Percentiles rank a stretch among this genome's conserved stretches.
Conservation (phyloP, 2,797 vertebrate species). For the Crocodylus rhombifer region DNA sequence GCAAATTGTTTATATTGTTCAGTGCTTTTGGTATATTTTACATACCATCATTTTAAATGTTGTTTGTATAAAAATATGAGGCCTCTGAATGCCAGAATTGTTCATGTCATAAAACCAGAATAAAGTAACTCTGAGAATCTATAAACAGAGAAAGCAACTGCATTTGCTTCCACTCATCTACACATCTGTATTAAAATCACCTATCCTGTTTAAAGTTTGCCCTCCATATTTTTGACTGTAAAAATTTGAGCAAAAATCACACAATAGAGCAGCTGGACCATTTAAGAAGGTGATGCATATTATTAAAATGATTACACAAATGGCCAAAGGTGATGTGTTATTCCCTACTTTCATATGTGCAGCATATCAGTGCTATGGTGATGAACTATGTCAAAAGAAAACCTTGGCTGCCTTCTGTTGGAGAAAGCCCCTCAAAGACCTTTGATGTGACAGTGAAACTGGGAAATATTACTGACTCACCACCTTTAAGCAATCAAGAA, state of each 20-base stretch:
- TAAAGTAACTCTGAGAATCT: conserved; percentile 46
- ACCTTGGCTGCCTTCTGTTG: conserved; percentile 56
- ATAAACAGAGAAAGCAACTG: conserved; percentile 29
- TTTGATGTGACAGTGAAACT: conserved; percentile 65
- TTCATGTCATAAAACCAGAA: conserved; percentile 17
- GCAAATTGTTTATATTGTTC: conserved; percentile 6
- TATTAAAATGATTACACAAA: conserved; percentile 69
- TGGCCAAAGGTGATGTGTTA: conserved; percentile 51
- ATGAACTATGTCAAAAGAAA: conserved; percentile 66
- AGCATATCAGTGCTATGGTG: conserved; percentile 32
- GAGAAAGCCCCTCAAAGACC: conserved; percentile 64
- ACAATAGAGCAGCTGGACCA: conserved; percentile 21
- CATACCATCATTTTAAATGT: conserved; percentile 32
- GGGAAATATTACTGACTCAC: conserved; percentile 67
- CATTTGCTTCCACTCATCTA: conserved; percentile 22
- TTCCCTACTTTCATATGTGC: conserved; percentile 55
- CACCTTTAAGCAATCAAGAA: conserved; percentile 71
- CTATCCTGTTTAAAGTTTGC: conserved; percentile 22
- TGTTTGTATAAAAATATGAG: conserved; percentile 16
- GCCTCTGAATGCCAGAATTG: conserved; percentile 32
- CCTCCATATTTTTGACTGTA: conserved; percentile 44
- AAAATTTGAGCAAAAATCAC: conserved; percentile 36
- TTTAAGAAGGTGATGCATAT: conserved; percentile 61
- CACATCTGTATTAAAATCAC: conserved; percentile 38
- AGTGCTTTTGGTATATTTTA: conserved; percentile 21